Base-by-base conservation (phyloP, 2,797 vertebrate genomes). In the Cirrhinus mrigala region DNA sequence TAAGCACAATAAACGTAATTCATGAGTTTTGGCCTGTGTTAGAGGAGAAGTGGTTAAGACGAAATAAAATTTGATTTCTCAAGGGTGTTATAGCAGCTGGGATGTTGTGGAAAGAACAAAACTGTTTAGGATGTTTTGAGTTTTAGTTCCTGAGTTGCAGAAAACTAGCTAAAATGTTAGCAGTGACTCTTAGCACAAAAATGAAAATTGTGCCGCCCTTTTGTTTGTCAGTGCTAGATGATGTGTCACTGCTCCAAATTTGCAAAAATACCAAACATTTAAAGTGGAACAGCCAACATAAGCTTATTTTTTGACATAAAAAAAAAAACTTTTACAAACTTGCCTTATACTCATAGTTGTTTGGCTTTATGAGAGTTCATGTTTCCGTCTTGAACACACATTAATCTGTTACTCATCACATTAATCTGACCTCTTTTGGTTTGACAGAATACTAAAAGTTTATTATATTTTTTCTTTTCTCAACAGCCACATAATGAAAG, bases 401-500 rank as follows among this genome's bases (percentile, higher is more conserved):
- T 37, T 37, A 37, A 37, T 33, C 11, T 16, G 24, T 46, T 33
- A 56, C n/a, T 22, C 18, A 4, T 60, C 56, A 56, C 48, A 20
- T 54, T 1, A 14, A 15, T 8, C 64, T 29, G 29, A 44, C 7
- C 7, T 37, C 3, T 37, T 2, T 64, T 78, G 48, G 20, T 50
- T 4, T 74, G 27, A 64, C 12, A 44, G 15, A 27, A 29, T 68
- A 58, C 50, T 77, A 6, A 77, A 33, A 1, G 3, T 14, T 46
- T 52, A 0, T 37, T 37, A 33, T 37, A n/a, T 73, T 29, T 81
- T 66, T 20, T 54, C n/a, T 84, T 82, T 90, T 87, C 90, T 90
- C 89, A 90, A 83, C 90, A 99, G 98, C 91, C 96, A 96, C 91
- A 97, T 99, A 87, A 96, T 98, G 94, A 96, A 94, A 54, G 98